Evolutionary conservation across 2,888 invertebrate species (phyloP).

Genomic region (Synergus laeviventris): DNA sequence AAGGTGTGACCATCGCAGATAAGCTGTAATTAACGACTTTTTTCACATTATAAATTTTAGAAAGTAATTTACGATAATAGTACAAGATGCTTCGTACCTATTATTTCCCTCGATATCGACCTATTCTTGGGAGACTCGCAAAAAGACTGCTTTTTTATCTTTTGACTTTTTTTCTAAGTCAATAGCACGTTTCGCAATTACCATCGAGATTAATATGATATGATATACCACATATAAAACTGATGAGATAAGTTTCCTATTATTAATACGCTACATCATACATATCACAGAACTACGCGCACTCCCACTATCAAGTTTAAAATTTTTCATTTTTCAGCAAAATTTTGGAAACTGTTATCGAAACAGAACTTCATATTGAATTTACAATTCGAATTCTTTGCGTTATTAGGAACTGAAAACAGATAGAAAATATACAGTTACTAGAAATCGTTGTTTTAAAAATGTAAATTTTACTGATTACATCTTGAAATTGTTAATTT

Average conservation of each 20-base stretch:
- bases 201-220: slow-evolving; percentile 67
- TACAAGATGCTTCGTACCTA: slow-evolving; percentile 40
- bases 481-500: neutral
- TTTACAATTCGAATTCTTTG: neutral
- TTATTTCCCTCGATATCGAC: slow-evolving; percentile 47
- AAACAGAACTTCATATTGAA: neutral
- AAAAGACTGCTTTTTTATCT: slow-evolving; percentile 57
- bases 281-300: slow-evolving; percentile 77
- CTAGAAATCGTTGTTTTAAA: neutral
- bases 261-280: slow-evolving; percentile 75
- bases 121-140: slow-evolving; percentile 59
- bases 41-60: slow-evolving; percentile 45
- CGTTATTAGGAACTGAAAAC: neutral
- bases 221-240: slow-evolving; percentile 68
- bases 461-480: neutral
- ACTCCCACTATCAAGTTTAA: slow-evolving; percentile 70
- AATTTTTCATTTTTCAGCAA: slow-evolving; percentile 28
- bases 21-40: slow-evolving; percentile 52
- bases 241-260: slow-evolving; percentile 63
- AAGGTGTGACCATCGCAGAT: slow-evolving; percentile 33
- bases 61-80: slow-evolving; percentile 43
- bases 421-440: neutral
- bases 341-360: neutral
- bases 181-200: slow-evolving; percentile 57
- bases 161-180: slow-evolving; percentile 50